Evolutionary conservation across 2,113 vertebrate genomes (phyloP).

Genomic region (Melanerpes formicivorus): DNA sequence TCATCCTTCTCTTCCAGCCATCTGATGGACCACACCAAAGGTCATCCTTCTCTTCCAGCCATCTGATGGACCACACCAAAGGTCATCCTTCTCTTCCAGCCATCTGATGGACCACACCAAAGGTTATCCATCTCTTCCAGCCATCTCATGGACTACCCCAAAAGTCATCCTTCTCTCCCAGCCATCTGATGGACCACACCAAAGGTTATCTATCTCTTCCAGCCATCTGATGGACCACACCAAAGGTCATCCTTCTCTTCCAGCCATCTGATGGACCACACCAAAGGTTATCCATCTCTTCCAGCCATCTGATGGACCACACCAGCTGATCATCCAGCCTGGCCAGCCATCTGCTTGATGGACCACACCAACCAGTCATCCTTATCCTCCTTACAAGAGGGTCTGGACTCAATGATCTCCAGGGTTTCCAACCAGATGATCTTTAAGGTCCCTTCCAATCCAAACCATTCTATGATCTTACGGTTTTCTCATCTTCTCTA

Average conservation of each 20-base stretch:
- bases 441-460: too few relatives aligned
- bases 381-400: not conserved
- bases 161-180: too few relatives aligned
- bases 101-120: not conserved
- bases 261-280: not conserved
- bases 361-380: too few relatives aligned
- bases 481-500: too few relatives aligned
- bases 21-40: too few relatives aligned
- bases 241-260: too few relatives aligned
- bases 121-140: too few relatives aligned
- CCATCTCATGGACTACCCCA: not conserved
- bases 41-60: not conserved
- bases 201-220: too few relatives aligned
- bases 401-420: too few relatives aligned
- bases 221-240: not conserved
- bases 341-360: not conserved
- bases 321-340: not conserved
- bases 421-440: too few relatives aligned
- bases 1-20: accelerated
- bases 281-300: too few relatives aligned
- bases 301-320: not conserved
- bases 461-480: too few relatives aligned
- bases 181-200: not conserved
- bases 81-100: not conserved
- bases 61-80: not conserved